Percentiles rank a stretch among this genome's conserved stretches.
phyloP scores from a whole-genome alignment of 2,888 invertebrate genomes.

The Orchesellides sinensis region DNA sequence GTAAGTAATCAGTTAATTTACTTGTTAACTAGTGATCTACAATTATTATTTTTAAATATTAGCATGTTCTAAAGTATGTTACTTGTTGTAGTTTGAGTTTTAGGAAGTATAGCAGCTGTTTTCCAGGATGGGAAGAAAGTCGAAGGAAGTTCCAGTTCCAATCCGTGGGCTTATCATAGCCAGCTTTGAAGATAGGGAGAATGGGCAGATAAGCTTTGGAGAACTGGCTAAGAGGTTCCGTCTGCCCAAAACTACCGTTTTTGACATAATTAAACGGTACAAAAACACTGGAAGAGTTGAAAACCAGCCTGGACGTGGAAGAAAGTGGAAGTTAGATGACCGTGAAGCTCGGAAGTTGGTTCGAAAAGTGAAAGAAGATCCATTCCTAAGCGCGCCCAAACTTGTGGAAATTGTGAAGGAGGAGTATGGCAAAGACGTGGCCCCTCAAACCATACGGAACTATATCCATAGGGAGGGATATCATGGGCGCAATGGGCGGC shows the following conservation, averaged over 20 bases:
- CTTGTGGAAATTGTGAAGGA: not conserved
- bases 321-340: not conserved
- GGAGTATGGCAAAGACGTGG: not conserved
- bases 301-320: not conserved
- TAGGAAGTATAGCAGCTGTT: not conserved
- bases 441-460: not conserved
- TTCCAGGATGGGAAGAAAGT: too few relatives aligned
- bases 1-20: too few relatives aligned
- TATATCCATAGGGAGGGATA: slow-evolving; percentile 1
- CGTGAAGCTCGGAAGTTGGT: not conserved
- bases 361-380: not conserved
- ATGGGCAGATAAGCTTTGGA: not conserved
- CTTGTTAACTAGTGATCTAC: too few relatives aligned
- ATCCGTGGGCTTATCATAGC: not conserved
- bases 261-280: not conserved
- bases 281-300: not conserved
- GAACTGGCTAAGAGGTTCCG: not conserved
- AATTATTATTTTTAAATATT: too few relatives aligned
- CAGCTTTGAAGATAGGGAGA: not conserved
- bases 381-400: not conserved
- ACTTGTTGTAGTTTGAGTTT: too few relatives aligned
- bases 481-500: not conserved
- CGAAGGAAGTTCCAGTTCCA: not conserved
- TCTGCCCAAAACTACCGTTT: not conserved
- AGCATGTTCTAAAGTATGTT: too few relatives aligned